Evolutionary conservation across 2,797 vertebrate species (phyloP).

Genomic region (Myripristis murdjan): DNA sequence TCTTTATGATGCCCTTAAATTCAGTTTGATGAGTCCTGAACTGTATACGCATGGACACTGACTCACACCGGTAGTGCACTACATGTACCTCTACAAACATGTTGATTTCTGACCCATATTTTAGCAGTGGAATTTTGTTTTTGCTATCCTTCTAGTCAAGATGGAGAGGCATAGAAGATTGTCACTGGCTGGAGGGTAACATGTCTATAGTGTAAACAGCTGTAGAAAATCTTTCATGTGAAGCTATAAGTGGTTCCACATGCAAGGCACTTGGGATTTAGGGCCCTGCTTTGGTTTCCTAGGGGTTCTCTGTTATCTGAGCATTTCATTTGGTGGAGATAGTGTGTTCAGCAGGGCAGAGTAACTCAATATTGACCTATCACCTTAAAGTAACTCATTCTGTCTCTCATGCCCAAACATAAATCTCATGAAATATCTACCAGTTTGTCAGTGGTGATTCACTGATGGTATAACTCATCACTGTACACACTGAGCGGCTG

Average conservation of each 20-base stretch:
- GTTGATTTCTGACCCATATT: constrained; percentile 59
- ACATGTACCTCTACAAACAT: not conserved
- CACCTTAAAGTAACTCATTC: not conserved
- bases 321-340: constrained; percentile 13
- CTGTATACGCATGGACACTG: not conserved
- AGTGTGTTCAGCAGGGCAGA: not conserved
- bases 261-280: constrained; percentile 38
- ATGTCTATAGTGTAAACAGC: constrained; percentile 42
- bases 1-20: too few relatives aligned
- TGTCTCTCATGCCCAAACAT: not conserved
- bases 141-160: constrained; percentile 17
- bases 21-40: constrained; percentile 21
- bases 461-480: constrained; percentile 35
- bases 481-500: constrained; percentile 14
- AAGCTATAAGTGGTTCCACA: constrained; percentile 63
- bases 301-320: constrained; percentile 22
- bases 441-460: constrained; percentile 39
- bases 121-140: constrained; percentile 63
- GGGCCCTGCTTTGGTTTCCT: constrained; percentile 39
- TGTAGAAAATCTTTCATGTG: constrained; percentile 33
- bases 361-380: not conserved
- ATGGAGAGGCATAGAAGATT: constrained; percentile 35
- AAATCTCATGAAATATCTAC: constrained; percentile 2
- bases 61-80: constrained; percentile 7
- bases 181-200: constrained; percentile 48